phyloP scores from a whole-genome alignment of 1,140 invertebrate species.

The Bombus confusus region DNA sequence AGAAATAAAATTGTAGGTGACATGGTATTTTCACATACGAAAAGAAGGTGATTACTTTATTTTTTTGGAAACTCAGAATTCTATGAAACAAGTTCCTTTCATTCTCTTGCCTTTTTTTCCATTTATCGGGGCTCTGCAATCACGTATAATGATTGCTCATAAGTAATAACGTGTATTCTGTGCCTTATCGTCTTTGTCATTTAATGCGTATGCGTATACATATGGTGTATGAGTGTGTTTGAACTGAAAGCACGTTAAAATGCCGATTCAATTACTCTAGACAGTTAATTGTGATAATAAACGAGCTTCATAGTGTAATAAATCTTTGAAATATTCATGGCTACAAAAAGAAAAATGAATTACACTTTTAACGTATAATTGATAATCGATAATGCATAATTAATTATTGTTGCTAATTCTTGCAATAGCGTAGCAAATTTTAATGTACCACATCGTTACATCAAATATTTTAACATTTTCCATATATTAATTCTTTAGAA shows the following conservation, averaged over 20 bases:
- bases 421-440: not conserved
- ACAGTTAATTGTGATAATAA: slow-evolving; percentile 43
- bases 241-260: slow-evolving; percentile 24
- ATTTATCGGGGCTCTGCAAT: slow-evolving; percentile 64
- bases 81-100: slow-evolving; percentile 60
- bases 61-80: slow-evolving; percentile 21
- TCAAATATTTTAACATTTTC: not conserved
- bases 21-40: not conserved
- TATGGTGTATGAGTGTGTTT: slow-evolving; percentile 9
- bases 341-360: slow-evolving; percentile 16
- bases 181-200: slow-evolving; percentile 66
- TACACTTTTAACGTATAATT: not conserved
- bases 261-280: slow-evolving; percentile 28
- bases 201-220: slow-evolving; percentile 28
- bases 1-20: not conserved
- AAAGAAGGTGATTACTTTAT: not conserved
- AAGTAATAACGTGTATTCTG: slow-evolving; percentile 66
- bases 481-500: not conserved
- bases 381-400: not conserved
- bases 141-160: slow-evolving; percentile 36
- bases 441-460: no score
- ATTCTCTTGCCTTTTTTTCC: slow-evolving; percentile 43
- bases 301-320: not conserved
- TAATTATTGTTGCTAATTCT: not conserved
- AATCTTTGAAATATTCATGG: not conserved